A percentile compares a stretch with the other conserved stretches of the same genome.
These are phyloP conservation scores for Spinibarbus caldwelli DNA, from an alignment of 2,797 vertebrate species.

Conservation along the genomic window DNA sequence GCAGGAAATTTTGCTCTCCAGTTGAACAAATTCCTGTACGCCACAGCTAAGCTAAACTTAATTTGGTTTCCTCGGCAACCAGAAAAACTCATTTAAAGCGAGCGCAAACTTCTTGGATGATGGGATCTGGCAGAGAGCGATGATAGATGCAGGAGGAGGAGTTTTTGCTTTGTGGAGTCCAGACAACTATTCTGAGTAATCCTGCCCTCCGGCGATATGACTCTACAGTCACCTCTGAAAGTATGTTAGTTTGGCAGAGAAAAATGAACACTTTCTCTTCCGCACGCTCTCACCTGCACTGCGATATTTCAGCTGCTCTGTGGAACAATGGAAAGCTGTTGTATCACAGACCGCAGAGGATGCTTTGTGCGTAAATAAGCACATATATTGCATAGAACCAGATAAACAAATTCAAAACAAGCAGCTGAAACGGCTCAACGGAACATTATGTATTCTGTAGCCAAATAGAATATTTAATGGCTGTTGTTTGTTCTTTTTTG, in stretches of 20 bases:
- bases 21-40: constrained; percentile 48
- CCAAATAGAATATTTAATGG: constrained; percentile 23
- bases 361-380: constrained; percentile 2
- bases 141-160: constrained; percentile 53
- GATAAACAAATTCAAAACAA: constrained; percentile 20
- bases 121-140: constrained; percentile 52
- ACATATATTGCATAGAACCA: constrained; percentile 7
- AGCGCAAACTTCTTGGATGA: constrained; percentile 55
- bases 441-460: constrained; percentile 29
- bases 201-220: constrained; percentile 50
- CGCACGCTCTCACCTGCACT: constrained; percentile 17
- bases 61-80: constrained; percentile 60
- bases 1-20: constrained; percentile 13
- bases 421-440: neutral
- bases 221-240: constrained; percentile 55
- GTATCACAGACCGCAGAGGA: neutral
- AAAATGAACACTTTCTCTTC: constrained; percentile 44
- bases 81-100: constrained; percentile 57
- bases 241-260: constrained; percentile 54
- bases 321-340: constrained; percentile 11
- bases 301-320: constrained; percentile 5
- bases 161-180: constrained; percentile 56
- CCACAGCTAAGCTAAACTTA: constrained; percentile 52
- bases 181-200: constrained; percentile 56
- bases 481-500: constrained; percentile 25